Conservation (phyloP, 2,888 invertebrate species). For the Patella ulyssiponensis region DNA sequence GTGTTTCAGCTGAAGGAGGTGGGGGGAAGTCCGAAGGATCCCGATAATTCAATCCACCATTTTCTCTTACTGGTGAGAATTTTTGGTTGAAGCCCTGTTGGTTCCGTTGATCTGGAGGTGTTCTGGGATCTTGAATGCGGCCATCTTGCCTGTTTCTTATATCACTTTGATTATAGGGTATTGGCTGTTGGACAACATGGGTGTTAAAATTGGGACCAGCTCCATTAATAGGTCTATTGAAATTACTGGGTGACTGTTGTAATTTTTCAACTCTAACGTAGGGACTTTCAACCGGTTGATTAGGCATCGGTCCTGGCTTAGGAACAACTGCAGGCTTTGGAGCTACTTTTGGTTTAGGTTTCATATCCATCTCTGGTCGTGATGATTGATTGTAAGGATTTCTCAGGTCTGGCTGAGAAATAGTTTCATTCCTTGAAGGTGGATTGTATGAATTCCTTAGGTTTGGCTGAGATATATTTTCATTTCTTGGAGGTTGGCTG, state of each 20-base stretch:
- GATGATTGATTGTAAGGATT: conserved; percentile 63
- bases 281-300: conserved; percentile 56
- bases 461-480: no score
- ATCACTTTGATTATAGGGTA: neutral
- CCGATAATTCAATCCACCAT: conserved; percentile 69
- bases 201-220: neutral
- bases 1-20: conserved; percentile 79
- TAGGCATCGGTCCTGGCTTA: conserved; percentile 53
- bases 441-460: no score
- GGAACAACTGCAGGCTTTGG: conserved; percentile 49
- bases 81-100: conserved; percentile 27
- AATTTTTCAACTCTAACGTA: neutral
- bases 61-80: conserved; percentile 69
- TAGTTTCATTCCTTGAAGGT: no score
- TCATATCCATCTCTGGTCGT: conserved; percentile 43
- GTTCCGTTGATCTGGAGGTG: neutral
- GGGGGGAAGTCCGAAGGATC: conserved; percentile 58
- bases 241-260: neutral
- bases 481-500: conserved; percentile 44
- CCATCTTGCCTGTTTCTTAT: neutral
- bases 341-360: conserved; percentile 43
- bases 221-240: neutral
- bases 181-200: neutral
- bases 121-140: conserved; percentile 13
- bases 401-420: conserved; percentile 49